Evolutionary conservation across 1,140 invertebrate species (phyloP).

Genomic region (Elysia chlorotica): DNA sequence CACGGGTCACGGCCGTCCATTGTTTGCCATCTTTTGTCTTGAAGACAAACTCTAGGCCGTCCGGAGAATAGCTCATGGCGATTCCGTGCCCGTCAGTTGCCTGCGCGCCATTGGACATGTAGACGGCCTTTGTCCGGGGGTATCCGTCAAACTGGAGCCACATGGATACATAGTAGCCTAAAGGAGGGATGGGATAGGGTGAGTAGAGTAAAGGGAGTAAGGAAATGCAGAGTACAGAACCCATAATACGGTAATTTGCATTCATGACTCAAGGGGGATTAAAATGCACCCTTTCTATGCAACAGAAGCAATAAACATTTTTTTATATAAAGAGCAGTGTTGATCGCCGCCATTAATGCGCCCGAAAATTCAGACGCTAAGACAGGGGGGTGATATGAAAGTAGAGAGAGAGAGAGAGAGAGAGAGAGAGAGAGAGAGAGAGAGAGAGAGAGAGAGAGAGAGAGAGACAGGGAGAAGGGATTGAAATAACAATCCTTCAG

Average conservation of each 20-base stretch:
- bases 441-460: constrained; percentile 18
- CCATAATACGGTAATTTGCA: neutral
- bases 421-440: neutral
- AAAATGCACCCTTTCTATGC: neutral
- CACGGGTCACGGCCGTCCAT: constrained; percentile 41
- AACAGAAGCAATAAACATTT: neutral
- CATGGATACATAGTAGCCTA: constrained; percentile 57
- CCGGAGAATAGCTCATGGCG: constrained; percentile 53
- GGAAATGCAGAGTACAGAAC: neutral
- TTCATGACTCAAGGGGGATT: neutral
- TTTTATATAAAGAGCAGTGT: neutral
- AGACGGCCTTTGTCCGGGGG: constrained; percentile 41
- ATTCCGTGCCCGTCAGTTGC: constrained; percentile 49
- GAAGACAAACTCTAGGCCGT: constrained; percentile 49
- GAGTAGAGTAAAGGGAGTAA: neutral
- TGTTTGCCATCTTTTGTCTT: constrained; percentile 35
- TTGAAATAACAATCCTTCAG: neutral
- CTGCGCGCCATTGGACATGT: constrained; percentile 59
- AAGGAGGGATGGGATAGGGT: neutral
- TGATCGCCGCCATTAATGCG: neutral
- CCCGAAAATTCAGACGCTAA: too few species aligned
- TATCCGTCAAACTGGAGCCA: constrained; percentile 52
- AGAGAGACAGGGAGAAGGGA: constrained; percentile 5
- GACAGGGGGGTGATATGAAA: neutral
- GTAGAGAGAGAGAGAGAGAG: neutral